Percentiles rank a stretch among this genome's conserved stretches.
phyloP scores from a whole-genome alignment of 2,888 invertebrate genomes.

The Epiblema foenella region DNA sequence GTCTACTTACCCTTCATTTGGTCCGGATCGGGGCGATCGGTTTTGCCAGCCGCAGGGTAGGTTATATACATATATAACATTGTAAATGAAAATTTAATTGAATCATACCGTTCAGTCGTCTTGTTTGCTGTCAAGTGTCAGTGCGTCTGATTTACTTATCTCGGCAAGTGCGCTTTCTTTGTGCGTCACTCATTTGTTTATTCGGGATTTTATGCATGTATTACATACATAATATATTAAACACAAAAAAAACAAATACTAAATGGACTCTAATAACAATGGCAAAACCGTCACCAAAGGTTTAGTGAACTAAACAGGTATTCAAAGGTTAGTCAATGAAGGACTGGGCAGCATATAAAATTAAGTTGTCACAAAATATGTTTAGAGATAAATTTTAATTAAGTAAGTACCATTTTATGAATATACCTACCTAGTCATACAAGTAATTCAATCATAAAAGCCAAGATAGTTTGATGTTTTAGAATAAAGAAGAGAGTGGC shows the following conservation, averaged over 20 bases:
- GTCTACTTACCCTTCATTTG: background rate
- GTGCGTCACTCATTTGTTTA: conserved; percentile 63
- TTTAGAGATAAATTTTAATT: background rate
- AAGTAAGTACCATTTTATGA: too few relatives aligned
- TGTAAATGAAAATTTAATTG: conserved; percentile 29
- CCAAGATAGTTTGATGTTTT: too few relatives aligned
- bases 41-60: too few relatives aligned
- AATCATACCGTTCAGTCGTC: conserved; percentile 30
- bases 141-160: conserved; percentile 72
- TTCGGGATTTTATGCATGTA: background rate
- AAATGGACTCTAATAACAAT: background rate
- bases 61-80: background rate
- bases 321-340: too few relatives aligned
- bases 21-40: too few relatives aligned
- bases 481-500: background rate
- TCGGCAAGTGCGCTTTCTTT: conserved; percentile 61
- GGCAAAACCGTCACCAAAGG: too few relatives aligned
- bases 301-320: too few relatives aligned
- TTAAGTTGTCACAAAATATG: background rate
- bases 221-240: background rate
- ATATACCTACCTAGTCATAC: too few relatives aligned
- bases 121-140: conserved; percentile 51
- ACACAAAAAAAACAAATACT: too few relatives aligned
- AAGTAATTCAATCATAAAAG: too few relatives aligned
- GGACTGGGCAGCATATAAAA: background rate